Conservation (phyloP, 2,113 vertebrate genomes). For the Tringa solitaria region DNA sequence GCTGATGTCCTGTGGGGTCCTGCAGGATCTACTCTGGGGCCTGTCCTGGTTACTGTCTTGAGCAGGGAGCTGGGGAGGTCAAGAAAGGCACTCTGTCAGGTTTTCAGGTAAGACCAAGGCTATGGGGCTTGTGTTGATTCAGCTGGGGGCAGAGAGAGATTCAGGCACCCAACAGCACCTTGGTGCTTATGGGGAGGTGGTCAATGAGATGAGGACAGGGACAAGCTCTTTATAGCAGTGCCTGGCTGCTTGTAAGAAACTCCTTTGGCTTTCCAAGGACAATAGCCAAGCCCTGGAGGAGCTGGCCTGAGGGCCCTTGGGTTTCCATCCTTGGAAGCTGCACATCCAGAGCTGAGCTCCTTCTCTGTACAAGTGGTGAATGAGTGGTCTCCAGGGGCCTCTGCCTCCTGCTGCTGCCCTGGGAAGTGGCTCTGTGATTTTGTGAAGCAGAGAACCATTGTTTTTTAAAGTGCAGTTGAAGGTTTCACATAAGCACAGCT, state of each 20-base stretch:
- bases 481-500: neutral
- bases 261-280: neutral
- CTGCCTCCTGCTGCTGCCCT: neutral
- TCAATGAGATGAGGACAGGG: accelerated
- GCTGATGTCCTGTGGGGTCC: accelerated
- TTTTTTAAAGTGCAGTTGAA: neutral
- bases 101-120: neutral
- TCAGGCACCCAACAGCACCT: neutral
- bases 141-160: neutral
- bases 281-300: neutral
- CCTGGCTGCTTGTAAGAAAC: neutral
- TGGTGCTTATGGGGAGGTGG: neutral
- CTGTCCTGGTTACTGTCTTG: neutral
- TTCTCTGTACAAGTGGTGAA: neutral
- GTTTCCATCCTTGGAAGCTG: neutral
- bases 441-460: neutral
- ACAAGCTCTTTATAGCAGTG: neutral
- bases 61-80: neutral
- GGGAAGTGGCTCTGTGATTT: neutral
- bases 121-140: neutral
- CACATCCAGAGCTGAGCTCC: neutral
- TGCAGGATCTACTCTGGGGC: neutral
- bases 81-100: neutral
- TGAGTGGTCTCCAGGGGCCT: neutral
- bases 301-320: neutral